Base-by-base conservation (phyloP, 2,888 invertebrate genomes). In the Erynnis tages region DNA sequence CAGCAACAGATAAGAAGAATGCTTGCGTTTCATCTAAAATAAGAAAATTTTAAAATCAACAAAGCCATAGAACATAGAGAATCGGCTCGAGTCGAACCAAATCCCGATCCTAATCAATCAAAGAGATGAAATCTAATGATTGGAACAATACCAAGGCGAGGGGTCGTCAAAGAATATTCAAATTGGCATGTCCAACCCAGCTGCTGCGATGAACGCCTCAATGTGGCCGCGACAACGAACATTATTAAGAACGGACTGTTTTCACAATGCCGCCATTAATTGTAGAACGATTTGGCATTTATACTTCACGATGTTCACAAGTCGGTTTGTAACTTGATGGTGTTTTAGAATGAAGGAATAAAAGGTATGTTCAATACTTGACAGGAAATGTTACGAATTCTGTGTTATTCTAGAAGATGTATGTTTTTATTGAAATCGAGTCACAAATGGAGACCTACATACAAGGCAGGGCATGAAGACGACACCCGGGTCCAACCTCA, bases 181-280 rank as follows among this genome's bases (percentile, higher is more conserved):
- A 46, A 54, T 44, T 44, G 44, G 44, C 34, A 27, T 38, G 58
- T 59, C 70, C 67, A 77, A 66, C 72, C 73, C 66, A 61, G 59
- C 56, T 48, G 58, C 64, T 57, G 53, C 67, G 43, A 50, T 74
- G 75, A 77, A 69, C 67, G 57, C 45, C 62, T 53, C 59, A 67
- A 73, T 78, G 73, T 73, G 66, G 55, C 47, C 54, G 54, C 71
- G 77, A 73, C 81, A 77, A 66, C 64, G 54, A 59, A 63, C 62
- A 76, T 76, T 73, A 82, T 77, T 78, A 76, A 77, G 79, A 79
- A 73, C 69, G 55, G 56, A 61, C 59, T 66, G 61, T 67, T 66
- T 73, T 66, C 61, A 71, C 62, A 69, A 73, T 72, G 68, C 62
- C 55, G 66, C 69, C 62, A 72, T 78, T 76, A 77, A 66, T 59